These are phyloP conservation scores for Eupithecia insigniata DNA, from an alignment of 2,888 invertebrate species.

Conservation along the genomic window DNA sequence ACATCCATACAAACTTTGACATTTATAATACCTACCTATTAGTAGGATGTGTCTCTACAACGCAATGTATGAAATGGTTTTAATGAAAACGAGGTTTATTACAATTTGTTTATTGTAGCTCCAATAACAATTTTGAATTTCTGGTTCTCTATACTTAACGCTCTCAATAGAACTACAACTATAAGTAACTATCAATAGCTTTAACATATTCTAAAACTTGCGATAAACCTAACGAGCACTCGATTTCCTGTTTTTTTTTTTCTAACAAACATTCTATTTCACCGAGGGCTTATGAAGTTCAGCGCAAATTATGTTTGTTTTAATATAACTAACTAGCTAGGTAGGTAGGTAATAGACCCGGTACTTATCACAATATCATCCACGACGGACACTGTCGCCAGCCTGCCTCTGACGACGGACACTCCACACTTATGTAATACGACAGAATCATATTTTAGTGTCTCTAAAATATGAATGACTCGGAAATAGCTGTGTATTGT, in stretches of 20 bases:
- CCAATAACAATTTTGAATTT: background rate
- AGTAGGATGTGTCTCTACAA: too few species aligned
- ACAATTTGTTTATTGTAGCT: background rate
- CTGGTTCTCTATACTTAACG: background rate
- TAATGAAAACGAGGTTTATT: background rate
- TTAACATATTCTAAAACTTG: background rate
- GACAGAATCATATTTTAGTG: too few species aligned
- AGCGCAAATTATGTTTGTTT: background rate
- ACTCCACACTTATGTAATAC: too few species aligned
- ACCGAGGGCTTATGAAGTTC: background rate
- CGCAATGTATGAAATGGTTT: too few species aligned
- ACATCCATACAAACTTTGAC: too few species aligned
- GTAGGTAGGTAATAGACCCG: background rate
- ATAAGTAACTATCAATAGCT: background rate
- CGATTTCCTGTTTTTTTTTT: too few species aligned
- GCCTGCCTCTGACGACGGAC: too few species aligned
- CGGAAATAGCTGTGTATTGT: too few species aligned
- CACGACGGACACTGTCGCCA: background rate
- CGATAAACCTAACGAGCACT: background rate
- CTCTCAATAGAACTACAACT: background rate
- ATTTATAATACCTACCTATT: too few species aligned
- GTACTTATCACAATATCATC: background rate
- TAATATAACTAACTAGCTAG: background rate
- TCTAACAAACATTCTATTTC: background rate
- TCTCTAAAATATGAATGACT: too few species aligned